Percentiles rank a stretch among this genome's conserved stretches.
phyloP scores from a whole-genome alignment of 2,113 vertebrate species.

The Alligator mississippiensis region DNA sequence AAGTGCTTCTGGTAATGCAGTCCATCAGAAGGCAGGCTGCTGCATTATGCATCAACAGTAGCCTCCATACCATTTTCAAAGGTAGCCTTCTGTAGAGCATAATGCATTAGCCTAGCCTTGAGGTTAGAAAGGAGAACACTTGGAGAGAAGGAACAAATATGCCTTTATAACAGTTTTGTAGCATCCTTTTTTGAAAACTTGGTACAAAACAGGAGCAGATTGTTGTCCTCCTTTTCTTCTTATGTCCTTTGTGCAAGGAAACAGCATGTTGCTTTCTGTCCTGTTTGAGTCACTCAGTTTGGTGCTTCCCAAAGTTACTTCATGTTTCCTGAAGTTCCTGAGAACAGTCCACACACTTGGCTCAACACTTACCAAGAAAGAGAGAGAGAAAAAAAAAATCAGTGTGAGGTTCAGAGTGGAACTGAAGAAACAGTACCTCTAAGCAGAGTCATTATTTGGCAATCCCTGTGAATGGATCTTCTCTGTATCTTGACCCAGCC shows the following conservation, averaged over 20 bases:
- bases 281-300: neutral
- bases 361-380: neutral
- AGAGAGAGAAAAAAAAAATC: neutral
- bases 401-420: neutral
- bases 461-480: neutral
- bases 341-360: neutral
- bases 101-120: neutral
- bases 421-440: neutral
- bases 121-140: neutral
- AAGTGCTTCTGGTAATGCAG: no score
- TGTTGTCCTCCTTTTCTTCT: neutral
- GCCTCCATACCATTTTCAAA: no score
- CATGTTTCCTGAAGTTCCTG: neutral
- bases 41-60: no score
- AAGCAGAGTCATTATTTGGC: neutral
- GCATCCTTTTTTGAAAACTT: neutral
- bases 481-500: neutral
- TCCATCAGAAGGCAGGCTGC: no score
- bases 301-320: neutral
- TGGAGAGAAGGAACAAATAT: neutral
- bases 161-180: neutral
- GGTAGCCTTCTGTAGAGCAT: no score
- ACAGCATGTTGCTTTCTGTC: neutral
- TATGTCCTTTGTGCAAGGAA: neutral
- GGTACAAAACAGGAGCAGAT: neutral